Evolutionary conservation across 1,140 invertebrate species (phyloP).

Genomic region (Ridgeia piscesae): DNA sequence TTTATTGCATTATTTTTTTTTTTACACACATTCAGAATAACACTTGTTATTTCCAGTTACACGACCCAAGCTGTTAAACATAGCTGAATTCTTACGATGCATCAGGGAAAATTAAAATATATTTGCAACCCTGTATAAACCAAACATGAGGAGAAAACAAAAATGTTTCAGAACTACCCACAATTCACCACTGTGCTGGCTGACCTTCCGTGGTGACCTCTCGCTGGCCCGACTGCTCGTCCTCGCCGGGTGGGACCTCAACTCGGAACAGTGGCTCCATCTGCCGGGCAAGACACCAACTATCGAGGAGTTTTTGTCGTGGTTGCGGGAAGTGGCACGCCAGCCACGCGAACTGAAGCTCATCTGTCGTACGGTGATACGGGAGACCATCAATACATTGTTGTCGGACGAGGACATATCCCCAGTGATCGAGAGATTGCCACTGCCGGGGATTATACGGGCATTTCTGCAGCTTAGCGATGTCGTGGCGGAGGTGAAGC

Average conservation of each 20-base stretch:
- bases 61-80: background rate
- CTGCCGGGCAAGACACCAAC: conserved; percentile 18
- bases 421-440: background rate
- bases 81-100: too few relatives aligned
- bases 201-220: conserved; percentile 21
- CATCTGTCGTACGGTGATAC: background rate
- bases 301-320: conserved; percentile 7
- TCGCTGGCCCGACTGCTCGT: conserved; percentile 17
- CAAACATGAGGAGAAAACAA: too few relatives aligned
- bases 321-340: background rate
- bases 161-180: background rate
- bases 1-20: conserved; percentile 7
- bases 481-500: background rate
- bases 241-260: conserved; percentile 23
- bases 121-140: too few relatives aligned
- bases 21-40: too few relatives aligned
- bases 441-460: background rate
- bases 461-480: background rate
- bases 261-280: conserved; percentile 19
- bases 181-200: conserved; percentile 29
- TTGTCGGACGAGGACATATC: background rate
- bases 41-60: too few relatives aligned
- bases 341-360: conserved; percentile 16
- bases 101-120: background rate
- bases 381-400: background rate